These are phyloP conservation scores for Trogon surrucura DNA, from an alignment of 2,113 vertebrate genomes.

Conservation along the genomic window DNA sequence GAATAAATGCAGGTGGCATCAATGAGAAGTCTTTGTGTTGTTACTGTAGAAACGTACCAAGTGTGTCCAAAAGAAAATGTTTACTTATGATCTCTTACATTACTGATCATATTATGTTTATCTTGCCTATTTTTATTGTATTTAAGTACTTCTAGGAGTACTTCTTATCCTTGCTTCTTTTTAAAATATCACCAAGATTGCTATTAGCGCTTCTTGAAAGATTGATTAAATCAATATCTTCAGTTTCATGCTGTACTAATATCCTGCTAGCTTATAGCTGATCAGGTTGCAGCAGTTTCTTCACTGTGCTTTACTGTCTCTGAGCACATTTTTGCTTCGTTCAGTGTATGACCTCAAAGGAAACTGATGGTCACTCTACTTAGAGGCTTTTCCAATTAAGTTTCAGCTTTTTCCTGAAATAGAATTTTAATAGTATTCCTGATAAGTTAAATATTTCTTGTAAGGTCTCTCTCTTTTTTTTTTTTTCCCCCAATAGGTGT, in stretches of 20 bases:
- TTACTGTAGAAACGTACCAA: not conserved
- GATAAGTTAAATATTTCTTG: not conserved
- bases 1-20: not conserved
- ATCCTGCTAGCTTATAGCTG: not conserved
- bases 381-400: not conserved
- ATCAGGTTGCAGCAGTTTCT: not conserved
- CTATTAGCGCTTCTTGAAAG: not conserved
- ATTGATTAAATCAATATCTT: not conserved
- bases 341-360: not conserved
- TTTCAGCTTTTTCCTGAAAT: not conserved
- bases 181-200: not conserved
- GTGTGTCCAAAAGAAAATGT: not conserved
- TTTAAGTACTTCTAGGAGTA: not conserved
- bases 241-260: not conserved
- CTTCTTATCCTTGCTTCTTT: not conserved
- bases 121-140: not conserved
- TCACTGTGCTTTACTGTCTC: not conserved
- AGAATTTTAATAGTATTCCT: not conserved
- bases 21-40: not conserved
- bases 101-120: not conserved
- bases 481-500: conserved; percentile 78
- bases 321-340: not conserved
- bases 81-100: not conserved
- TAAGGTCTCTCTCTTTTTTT: not conserved
- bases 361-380: not conserved